Conservation (phyloP, 2,888 invertebrate species). For the Nasonia oneida region DNA sequence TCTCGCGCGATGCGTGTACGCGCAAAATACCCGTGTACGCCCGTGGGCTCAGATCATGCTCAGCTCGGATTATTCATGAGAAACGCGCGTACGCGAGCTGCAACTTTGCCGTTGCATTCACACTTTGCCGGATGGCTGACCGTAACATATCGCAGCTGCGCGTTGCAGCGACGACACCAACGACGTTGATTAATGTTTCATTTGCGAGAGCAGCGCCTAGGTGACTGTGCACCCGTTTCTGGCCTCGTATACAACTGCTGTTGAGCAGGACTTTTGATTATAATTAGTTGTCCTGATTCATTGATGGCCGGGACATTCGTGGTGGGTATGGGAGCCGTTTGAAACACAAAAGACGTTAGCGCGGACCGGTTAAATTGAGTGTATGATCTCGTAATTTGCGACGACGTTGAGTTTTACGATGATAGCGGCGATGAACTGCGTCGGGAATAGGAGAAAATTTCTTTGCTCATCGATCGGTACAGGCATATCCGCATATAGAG, state of each 20-base stretch:
- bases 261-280: background rate
- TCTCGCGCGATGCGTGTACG: background rate
- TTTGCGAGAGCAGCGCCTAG: background rate
- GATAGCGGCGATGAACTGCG: too few species aligned
- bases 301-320: background rate
- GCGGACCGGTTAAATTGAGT: too few species aligned
- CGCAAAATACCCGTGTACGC: background rate
- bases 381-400: too few species aligned
- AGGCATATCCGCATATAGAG: background rate
- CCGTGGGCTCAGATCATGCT: background rate
- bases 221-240: background rate
- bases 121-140: background rate
- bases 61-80: background rate
- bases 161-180: background rate
- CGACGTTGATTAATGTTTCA: slow-evolving; percentile 21
- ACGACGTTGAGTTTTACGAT: too few species aligned
- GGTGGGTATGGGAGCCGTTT: too few species aligned
- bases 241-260: background rate
- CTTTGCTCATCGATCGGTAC: background rate
- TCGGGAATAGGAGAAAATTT: too few species aligned
- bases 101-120: background rate
- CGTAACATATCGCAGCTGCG: background rate
- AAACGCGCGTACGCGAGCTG: background rate
- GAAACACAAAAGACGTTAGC: too few species aligned
- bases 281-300: background rate